Evolutionary conservation across 1,140 invertebrate species (phyloP).

Genomic region (Neodiprion lecontei): DNA sequence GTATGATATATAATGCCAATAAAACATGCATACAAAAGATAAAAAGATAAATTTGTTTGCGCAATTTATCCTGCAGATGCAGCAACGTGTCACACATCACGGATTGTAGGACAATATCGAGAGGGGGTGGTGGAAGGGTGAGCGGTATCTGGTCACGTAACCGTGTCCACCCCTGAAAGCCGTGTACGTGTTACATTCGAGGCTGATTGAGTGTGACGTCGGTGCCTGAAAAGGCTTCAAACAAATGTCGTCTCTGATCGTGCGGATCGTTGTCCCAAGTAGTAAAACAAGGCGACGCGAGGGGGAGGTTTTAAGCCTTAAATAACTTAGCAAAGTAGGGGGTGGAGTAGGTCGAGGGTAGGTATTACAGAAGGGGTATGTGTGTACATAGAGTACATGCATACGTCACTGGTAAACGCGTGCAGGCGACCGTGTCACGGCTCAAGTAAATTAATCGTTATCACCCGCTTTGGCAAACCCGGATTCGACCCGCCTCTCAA

Average conservation of each 20-base stretch:
- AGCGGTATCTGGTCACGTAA: no score
- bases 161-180: no score
- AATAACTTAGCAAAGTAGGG: background rate
- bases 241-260: background rate
- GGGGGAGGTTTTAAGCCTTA: background rate
- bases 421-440: background rate
- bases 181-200: background rate
- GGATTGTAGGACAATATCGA: no score
- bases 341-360: background rate
- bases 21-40: no score
- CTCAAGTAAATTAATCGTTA: conserved; percentile 3
- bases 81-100: no score
- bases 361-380: background rate
- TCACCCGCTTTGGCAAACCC: background rate
- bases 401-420: background rate
- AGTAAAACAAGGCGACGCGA: background rate
- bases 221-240: background rate
- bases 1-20: no score
- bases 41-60: no score
- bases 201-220: background rate
- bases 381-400: background rate
- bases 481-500: no score
- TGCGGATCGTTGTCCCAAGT: background rate
- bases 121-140: no score
- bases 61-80: no score